Evolutionary conservation across 1,140 invertebrate species (phyloP).

Genomic region (Lucilia sericata): DNA sequence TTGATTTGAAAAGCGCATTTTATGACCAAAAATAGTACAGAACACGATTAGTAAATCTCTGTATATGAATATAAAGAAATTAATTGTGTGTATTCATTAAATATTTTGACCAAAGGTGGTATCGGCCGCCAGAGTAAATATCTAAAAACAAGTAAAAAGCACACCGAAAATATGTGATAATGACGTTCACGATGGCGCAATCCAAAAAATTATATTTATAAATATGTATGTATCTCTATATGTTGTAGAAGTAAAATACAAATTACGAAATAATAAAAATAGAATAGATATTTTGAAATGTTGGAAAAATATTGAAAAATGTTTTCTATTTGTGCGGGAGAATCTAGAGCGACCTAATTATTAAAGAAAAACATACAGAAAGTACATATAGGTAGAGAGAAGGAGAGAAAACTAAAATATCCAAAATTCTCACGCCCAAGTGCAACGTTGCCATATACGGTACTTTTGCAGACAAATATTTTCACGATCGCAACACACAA

Average conservation of each 20-base stretch:
- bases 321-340: not conserved
- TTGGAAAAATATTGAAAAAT: slow-evolving; percentile 30
- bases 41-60: not conserved
- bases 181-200: slow-evolving; percentile 28
- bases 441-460: slow-evolving; percentile 43
- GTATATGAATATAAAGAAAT: not conserved
- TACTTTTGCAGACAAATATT: slow-evolving; percentile 11
- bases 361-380: not conserved
- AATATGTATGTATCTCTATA: not conserved
- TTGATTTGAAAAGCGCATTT: not conserved
- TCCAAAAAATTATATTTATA: not conserved
- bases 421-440: slow-evolving; percentile 36
- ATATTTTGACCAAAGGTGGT: slow-evolving; percentile 19
- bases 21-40: slow-evolving; percentile 6
- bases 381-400: not conserved
- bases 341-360: slow-evolving; percentile 36
- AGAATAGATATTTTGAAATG: slow-evolving; percentile 28
- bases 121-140: not conserved
- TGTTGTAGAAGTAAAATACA: not conserved
- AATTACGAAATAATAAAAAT: slow-evolving; percentile 37
- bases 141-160: not conserved
- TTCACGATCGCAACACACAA: not conserved
- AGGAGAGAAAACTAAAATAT: slow-evolving; percentile 8
- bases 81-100: not conserved
- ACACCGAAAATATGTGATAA: not conserved